Percentiles rank a stretch among this genome's conserved stretches.
Conservation (phyloP, 2,888 invertebrate species). For the Luffia ferchaultella region DNA sequence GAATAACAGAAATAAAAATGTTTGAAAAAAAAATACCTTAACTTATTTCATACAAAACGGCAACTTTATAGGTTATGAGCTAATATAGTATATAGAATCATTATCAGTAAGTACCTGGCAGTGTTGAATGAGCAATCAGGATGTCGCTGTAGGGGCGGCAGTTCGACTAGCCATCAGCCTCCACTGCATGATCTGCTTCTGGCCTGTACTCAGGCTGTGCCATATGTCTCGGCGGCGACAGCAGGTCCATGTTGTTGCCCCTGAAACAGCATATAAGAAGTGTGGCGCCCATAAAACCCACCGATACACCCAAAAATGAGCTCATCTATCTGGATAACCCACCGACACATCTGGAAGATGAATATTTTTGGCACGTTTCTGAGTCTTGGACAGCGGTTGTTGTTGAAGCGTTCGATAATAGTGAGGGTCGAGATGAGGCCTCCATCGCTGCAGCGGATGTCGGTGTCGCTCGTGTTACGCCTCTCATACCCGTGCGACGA, state of each 20-base stretch:
- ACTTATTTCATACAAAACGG: too few relatives aligned
- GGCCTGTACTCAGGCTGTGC: conserved; percentile 21
- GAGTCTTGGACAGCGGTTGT: conserved; percentile 20
- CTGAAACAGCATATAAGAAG: conserved; percentile 22
- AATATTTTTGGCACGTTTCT: conserved; percentile 73
- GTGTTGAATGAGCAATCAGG: conserved; percentile 71
- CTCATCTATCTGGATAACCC: too few relatives aligned
- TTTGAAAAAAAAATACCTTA: too few relatives aligned
- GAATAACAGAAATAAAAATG: too few relatives aligned
- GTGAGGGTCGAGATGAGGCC: conserved; percentile 48
- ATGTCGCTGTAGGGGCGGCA: conserved; percentile 61
- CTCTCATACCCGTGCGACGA: conserved; percentile 71
- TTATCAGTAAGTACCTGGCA: conserved; percentile 67
- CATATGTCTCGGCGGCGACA: conserved; percentile 20
- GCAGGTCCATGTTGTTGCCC: conserved; percentile 30
- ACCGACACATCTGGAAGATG: conserved; percentile 77
- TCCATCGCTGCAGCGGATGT: conserved; percentile 68
- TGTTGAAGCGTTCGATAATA: conserved; percentile 68
- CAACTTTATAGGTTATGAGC: too few relatives aligned
- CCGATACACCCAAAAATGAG: too few relatives aligned
- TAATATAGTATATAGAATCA: too few relatives aligned
- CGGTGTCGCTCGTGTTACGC: conserved; percentile 51
- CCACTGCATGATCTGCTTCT: conserved; percentile 12
- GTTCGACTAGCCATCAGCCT: conserved; percentile 18
- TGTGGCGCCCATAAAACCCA: too few relatives aligned